Base-by-base conservation (phyloP, 2,888 invertebrate species). In the Apomyelois bistriatella region DNA sequence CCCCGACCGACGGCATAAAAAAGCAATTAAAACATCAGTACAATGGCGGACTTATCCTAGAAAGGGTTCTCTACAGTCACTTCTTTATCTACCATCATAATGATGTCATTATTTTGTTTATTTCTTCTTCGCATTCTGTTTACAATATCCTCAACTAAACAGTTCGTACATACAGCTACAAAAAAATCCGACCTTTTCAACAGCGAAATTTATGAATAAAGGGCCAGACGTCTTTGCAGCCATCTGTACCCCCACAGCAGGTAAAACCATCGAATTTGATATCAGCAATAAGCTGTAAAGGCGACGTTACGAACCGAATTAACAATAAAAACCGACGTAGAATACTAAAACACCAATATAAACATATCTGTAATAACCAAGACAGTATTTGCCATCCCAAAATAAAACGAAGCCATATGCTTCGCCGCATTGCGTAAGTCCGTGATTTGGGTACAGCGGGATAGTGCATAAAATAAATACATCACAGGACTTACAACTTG, bases 391-490 rank as follows among this genome's bases (percentile, higher is more conserved):
- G 37, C 48, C 12, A 48, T 22, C 30, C 38, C 38, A 28, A 40
- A 28, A 49, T 38, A 49, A 40, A 49, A 49, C 28, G 38, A 30
- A 49, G 38, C 37, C 28, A 30, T 37, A 37, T 13, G 49, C 49
- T 30, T 30, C 38, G 17, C 53, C 50, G 53, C 53, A 54, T 46
- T 54, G 53, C 53, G 53, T 50, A 50, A 49, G 35, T 52, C 36
- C 51, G 54, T 52, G 50, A 51, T 54, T 54, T 47, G 51, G 40
- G 46, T 47, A 54, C 40, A 9, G 16, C 3, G 16, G 40, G 9
- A 40, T 9, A 16, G 40, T 22, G 17, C 6, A n/a, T 36, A 16
- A 41, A 16, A 43, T 36, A 42, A 22, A 35, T 35, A 30, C 7
- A 16, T 10, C 2, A 16, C 40, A 40, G 40, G 16, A 16, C 3